Evolutionary conservation across 2,888 invertebrate genomes (phyloP).

Genomic region (Lycocerus yunnanus): DNA sequence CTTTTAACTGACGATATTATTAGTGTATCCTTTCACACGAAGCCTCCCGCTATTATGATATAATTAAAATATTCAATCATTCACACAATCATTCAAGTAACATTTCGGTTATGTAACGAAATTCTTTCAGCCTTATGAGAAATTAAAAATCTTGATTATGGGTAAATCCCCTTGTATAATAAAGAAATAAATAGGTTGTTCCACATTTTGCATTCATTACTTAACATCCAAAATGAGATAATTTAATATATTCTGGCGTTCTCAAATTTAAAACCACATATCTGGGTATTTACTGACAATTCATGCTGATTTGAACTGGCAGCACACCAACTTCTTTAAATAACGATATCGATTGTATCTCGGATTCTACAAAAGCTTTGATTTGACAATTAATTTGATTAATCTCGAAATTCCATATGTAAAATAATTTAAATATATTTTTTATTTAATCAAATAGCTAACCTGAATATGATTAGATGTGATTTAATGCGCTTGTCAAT

Average conservation of each 20-base stretch:
- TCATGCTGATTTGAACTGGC: not conserved
- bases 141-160: not conserved
- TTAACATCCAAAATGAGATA: not conserved
- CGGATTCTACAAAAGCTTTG: not conserved
- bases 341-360: no score
- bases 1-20: no score
- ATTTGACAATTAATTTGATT: not conserved
- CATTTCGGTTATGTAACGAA: not conserved
- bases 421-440: not conserved
- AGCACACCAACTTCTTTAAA: not conserved
- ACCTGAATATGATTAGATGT: not conserved
- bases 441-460: not conserved
- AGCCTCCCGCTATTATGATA: no score
- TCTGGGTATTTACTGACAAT: not conserved
- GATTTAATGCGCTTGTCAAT: not conserved
- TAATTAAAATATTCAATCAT: no score
- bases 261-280: not conserved
- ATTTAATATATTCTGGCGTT: not conserved
- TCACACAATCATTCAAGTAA: no score
- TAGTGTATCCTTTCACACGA: no score
- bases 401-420: not conserved
- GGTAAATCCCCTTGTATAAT: not conserved
- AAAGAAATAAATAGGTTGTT: not conserved
- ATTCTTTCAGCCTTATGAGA: not conserved
- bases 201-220: not conserved